Percentiles rank a stretch among this genome's conserved stretches.
These are phyloP conservation scores for Plectrocnemia conspersa DNA, from an alignment of 1,140 invertebrate genomes.

Conservation along the genomic window DNA sequence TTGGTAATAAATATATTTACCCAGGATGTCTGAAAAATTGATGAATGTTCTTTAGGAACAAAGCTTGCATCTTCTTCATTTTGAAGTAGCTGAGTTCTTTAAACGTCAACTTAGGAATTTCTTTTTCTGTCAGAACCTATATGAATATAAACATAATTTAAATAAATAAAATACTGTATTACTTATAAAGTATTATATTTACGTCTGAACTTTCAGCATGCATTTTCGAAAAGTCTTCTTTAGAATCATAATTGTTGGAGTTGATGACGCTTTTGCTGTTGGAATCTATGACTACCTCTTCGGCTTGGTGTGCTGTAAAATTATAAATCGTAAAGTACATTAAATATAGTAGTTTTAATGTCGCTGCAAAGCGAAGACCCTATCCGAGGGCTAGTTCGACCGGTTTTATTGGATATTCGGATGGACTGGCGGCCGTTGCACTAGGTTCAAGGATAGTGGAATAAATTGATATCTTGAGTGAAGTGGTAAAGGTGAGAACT, in stretches of 20 bases:
- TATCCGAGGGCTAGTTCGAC: slow-evolving; percentile 13
- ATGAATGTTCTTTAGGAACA: slow-evolving; percentile 60
- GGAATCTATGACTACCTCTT: neutral
- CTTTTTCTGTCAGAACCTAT: neutral
- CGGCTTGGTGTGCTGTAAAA: neutral
- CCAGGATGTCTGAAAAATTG: slow-evolving; percentile 63
- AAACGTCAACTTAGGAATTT: slow-evolving; percentile 1
- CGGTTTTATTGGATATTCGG: slow-evolving; percentile 14
- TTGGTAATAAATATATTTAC: slow-evolving; percentile 46
- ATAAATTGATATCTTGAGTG: too few species aligned
- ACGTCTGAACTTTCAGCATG: slow-evolving; percentile 49
- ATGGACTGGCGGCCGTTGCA: slow-evolving; percentile 16
- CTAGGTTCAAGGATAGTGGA: slow-evolving; percentile 21
- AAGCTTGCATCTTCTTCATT: slow-evolving; percentile 42
- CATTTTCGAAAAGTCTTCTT: slow-evolving; percentile 41
- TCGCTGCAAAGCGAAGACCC: neutral
- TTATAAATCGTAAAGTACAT: neutral
- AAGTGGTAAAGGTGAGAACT: too few species aligned
- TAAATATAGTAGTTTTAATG: neutral
- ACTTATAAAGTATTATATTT: slow-evolving; percentile 35
- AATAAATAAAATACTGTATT: too few species aligned
- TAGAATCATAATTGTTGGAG: slow-evolving; percentile 40
- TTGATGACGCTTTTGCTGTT: neutral
- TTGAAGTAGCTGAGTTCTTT: slow-evolving; percentile 28
- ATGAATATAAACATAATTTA: slow-evolving; percentile 10